Evolutionary conservation across 2,888 invertebrate genomes (phyloP).

Genomic region (Macropis europaea): DNA sequence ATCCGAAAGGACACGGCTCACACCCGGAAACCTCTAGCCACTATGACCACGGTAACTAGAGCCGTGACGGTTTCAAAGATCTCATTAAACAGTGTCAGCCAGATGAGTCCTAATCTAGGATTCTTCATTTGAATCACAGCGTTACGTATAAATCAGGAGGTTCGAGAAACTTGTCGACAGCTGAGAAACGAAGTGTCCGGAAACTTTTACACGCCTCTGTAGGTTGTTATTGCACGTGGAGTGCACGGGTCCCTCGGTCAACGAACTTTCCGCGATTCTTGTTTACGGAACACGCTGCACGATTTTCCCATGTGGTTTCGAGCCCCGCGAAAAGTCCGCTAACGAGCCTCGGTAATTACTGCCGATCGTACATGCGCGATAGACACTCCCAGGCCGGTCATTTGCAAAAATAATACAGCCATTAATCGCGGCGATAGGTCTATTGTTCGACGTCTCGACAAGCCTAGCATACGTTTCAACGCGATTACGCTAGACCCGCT

Average conservation of each 20-base stretch:
- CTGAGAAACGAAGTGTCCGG: too few relatives aligned
- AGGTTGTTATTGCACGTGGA: conserved; percentile 25
- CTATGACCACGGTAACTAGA: too few relatives aligned
- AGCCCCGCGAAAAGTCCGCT: conserved; percentile 1
- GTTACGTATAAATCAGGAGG: too few relatives aligned
- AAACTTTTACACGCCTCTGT: too few relatives aligned
- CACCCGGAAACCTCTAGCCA: too few relatives aligned
- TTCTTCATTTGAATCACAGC: too few relatives aligned
- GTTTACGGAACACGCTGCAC: conserved; percentile 50
- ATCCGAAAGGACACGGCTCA: too few relatives aligned
- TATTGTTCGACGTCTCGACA: not conserved
- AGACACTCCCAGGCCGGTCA: not conserved
- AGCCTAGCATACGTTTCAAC: not conserved
- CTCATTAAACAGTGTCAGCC: too few relatives aligned
- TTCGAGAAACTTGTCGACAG: too few relatives aligned
- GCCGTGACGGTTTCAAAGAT: too few relatives aligned
- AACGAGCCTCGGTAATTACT: conserved; percentile 9
- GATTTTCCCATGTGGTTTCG: conserved; percentile 29
- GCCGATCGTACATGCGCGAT: not conserved
- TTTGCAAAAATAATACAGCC: conserved; percentile 2
- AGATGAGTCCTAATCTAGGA: too few relatives aligned
- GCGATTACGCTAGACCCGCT: not conserved
- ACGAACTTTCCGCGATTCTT: conserved; percentile 38
- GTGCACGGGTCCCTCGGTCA: conserved; percentile 22
- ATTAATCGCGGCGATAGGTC: not conserved